Evolutionary conservation across 2,797 vertebrate genomes (phyloP).

Genomic region (Eremophila alpestris): DNA sequence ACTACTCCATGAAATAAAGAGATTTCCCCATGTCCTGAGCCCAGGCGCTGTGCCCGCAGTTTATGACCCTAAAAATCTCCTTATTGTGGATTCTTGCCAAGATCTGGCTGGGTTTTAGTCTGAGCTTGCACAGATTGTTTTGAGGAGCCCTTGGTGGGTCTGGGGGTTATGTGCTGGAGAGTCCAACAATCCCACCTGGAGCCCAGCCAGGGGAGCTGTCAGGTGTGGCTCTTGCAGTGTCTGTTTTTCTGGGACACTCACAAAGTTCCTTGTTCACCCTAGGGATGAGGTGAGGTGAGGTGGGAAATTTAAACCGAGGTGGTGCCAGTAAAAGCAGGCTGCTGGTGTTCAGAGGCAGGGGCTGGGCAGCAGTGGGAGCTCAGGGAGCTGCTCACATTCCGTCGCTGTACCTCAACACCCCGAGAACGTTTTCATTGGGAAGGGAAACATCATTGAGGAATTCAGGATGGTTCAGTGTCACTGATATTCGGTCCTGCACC

Average conservation of each 20-base stretch:
- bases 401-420: conserved; percentile 61
- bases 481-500: conserved; percentile 35
- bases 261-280: conserved; percentile 29
- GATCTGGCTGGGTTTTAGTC: neutral
- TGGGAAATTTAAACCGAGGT: neutral
- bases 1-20: neutral
- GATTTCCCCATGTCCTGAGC: neutral
- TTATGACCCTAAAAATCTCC: neutral
- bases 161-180: neutral
- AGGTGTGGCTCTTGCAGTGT: neutral
- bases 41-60: neutral
- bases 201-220: neutral
- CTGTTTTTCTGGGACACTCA: conserved; percentile 14
- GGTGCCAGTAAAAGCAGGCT: conserved; percentile 8
- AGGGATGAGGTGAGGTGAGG: neutral
- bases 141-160: neutral
- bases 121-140: neutral
- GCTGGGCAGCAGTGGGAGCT: neutral
- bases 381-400: conserved; percentile 33
- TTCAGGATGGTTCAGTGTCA: conserved; percentile 55
- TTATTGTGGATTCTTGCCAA: neutral
- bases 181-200: neutral
- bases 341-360: neutral
- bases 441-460: conserved; percentile 69
- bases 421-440: conserved; percentile 71